Percentiles rank a stretch among this genome's conserved stretches.
Evolutionary conservation across 2,113 vertebrate species (phyloP).

Genomic region (Myocastor coypus): DNA sequence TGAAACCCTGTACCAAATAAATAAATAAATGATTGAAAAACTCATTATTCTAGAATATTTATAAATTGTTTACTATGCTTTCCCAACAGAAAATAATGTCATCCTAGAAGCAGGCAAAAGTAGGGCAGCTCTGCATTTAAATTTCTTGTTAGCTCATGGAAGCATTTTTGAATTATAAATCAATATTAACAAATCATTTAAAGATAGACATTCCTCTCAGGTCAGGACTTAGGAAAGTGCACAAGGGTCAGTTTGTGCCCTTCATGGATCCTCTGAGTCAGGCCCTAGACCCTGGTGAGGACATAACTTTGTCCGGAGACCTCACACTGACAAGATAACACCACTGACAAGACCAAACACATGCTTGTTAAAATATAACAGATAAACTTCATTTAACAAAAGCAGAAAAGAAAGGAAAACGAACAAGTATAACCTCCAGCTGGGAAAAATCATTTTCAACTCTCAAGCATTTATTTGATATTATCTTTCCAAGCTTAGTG

Average conservation of each 20-base stretch:
- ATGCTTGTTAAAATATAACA: constrained; percentile 39
- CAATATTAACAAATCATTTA: neutral
- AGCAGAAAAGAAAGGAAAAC: constrained; percentile 49
- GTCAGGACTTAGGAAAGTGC: neutral
- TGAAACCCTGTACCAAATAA: too few relatives aligned
- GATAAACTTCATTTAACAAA: constrained; percentile 60
- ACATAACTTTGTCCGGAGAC: neutral
- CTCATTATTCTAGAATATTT: constrained; percentile 7
- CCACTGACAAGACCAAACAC: neutral
- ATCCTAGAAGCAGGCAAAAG: neutral
- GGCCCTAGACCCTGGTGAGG: neutral
- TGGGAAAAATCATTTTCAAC: constrained; percentile 70
- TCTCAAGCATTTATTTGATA: constrained; percentile 69
- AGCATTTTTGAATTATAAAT: neutral
- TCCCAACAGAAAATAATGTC: neutral
- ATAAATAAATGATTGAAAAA: neutral
- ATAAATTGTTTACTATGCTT: neutral
- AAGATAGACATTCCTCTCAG: neutral
- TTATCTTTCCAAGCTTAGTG: constrained; percentile 79
- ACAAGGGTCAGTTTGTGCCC: neutral
- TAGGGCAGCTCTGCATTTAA: neutral
- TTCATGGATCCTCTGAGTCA: neutral
- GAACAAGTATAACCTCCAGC: constrained; percentile 61
- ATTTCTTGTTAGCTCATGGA: neutral
- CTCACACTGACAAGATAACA: neutral